Percentiles rank a stretch among this genome's conserved stretches.
phyloP scores from a whole-genome alignment of 2,888 invertebrate genomes.

The Prenolepis imparis region DNA sequence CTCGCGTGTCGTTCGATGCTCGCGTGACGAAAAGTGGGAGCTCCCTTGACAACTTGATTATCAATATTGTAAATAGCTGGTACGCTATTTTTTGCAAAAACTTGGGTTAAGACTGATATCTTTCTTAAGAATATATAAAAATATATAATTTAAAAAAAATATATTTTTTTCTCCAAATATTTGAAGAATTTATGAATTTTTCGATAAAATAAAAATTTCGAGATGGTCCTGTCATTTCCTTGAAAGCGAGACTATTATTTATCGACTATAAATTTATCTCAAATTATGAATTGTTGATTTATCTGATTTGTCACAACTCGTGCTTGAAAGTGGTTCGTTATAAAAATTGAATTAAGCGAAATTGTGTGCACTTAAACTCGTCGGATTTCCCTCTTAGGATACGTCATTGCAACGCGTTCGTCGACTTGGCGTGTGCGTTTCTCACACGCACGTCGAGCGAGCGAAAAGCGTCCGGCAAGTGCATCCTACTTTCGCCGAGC shows the following conservation, averaged over 20 bases:
- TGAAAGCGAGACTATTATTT: not conserved
- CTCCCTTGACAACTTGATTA: not conserved
- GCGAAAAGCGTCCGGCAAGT: conserved; percentile 66
- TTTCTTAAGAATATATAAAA: not conserved
- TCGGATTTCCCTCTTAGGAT: conserved; percentile 37
- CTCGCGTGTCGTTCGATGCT: conserved; percentile 28
- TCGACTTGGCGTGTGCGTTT: conserved; percentile 55
- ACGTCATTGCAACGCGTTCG: conserved; percentile 31
- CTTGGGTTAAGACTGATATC: not conserved
- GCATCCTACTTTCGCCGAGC: conserved; percentile 73
- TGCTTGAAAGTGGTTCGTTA: conserved; percentile 20
- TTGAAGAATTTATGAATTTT: not conserved
- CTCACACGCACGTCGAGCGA: conserved; percentile 43
- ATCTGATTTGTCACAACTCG: not conserved
- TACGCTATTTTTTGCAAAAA: not conserved
- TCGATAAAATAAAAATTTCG: not conserved
- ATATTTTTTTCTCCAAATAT: not conserved
- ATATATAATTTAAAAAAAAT: not conserved
- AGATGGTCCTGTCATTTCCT: not conserved
- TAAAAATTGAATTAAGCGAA: conserved; percentile 43
- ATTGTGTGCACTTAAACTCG: conserved; percentile 17
- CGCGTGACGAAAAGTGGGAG: conserved; percentile 15
- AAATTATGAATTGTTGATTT: not conserved
- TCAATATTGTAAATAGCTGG: not conserved
- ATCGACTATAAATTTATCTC: not conserved